phyloP scores from a whole-genome alignment of 2,888 invertebrate genomes.

The Mesorhabditis belari region DNA sequence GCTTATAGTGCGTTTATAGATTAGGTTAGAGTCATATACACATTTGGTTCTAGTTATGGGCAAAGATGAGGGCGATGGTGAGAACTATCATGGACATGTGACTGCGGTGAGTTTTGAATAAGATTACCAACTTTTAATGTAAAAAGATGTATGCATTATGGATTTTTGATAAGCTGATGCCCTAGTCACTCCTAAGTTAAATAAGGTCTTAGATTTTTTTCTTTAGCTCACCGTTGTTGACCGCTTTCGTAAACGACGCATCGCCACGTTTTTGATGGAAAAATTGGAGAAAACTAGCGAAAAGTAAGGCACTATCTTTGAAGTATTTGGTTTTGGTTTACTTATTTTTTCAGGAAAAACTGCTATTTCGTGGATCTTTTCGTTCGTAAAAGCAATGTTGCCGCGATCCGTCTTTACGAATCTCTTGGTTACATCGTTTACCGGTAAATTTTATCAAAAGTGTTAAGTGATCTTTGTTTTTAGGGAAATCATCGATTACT shows the following conservation, averaged over 20 bases:
- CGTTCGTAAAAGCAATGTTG: conserved; percentile 91
- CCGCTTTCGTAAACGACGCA: background rate
- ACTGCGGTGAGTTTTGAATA: conserved; percentile 76
- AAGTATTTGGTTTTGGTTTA: background rate
- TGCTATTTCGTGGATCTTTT: conserved; percentile 96
- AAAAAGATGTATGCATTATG: no score
- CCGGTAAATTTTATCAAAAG: background rate
- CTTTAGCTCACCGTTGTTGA: background rate
- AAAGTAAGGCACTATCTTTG: background rate
- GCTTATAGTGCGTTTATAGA: conserved; percentile 79
- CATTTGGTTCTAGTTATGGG: conserved; percentile 78
- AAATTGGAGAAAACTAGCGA: background rate
- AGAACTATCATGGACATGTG: conserved; percentile 98
- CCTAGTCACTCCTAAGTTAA: no score
- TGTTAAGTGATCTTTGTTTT: conserved; percentile 64
- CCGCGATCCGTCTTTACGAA: conserved; percentile 94
- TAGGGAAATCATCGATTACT: conserved; percentile 90
- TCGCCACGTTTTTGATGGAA: background rate
- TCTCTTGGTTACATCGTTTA: conserved; percentile 48
- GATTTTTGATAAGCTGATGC: no score
- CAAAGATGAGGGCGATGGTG: conserved; percentile 88
- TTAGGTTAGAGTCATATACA: background rate
- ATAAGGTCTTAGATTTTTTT: no score
- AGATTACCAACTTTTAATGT: no score
- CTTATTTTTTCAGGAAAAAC: conserved; percentile 69